Percentiles rank a stretch among this genome's conserved stretches.
phyloP scores from a whole-genome alignment of 2,113 vertebrate genomes.

The Pao palembangensis region DNA sequence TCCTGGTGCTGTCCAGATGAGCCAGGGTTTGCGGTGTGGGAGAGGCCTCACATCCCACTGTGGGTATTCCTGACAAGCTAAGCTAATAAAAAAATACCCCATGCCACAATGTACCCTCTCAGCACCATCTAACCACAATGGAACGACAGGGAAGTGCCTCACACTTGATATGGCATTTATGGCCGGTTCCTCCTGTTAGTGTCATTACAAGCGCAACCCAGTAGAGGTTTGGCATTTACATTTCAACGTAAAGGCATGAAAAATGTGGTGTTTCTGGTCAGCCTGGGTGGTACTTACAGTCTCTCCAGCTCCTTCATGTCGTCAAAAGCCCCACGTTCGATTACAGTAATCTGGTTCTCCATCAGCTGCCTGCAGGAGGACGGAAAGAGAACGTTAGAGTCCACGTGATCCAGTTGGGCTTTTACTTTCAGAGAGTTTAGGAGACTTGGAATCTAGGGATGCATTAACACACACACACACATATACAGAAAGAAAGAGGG shows the following conservation, averaged over 20 bases:
- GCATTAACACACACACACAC: slow-evolving; percentile 28
- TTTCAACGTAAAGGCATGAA: slow-evolving; percentile 30
- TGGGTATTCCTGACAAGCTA: slow-evolving; percentile 58
- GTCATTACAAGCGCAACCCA: slow-evolving; percentile 19
- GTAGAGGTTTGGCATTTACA: slow-evolving; percentile 12
- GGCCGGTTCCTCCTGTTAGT: slow-evolving; percentile 27
- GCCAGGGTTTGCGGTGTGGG: slow-evolving; percentile 51
- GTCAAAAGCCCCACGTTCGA: slow-evolving; percentile 93
- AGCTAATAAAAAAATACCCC: slow-evolving; percentile 49
- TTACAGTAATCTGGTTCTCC: slow-evolving; percentile 93
- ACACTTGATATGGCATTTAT: slow-evolving; percentile 31
- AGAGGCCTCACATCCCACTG: slow-evolving; percentile 59
- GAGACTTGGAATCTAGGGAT: slow-evolving; percentile 23
- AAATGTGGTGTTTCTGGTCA: slow-evolving; percentile 24
- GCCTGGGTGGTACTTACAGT: slow-evolving; percentile 83
- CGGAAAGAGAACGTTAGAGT: slow-evolving; percentile 29
- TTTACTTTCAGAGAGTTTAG: slow-evolving; percentile 38
- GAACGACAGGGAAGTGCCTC: slow-evolving; percentile 49
- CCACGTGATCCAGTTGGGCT: slow-evolving; percentile 19
- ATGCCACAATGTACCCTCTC: slow-evolving; percentile 42
- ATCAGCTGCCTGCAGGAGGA: slow-evolving; percentile 88
- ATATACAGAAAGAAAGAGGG: slow-evolving; percentile 7
- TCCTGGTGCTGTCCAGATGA: slow-evolving; percentile 66
- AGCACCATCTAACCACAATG: slow-evolving; percentile 41
- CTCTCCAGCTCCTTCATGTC: slow-evolving; percentile 98